Base-by-base conservation (phyloP, 2,888 invertebrate genomes). In the Catocala nupta region DNA sequence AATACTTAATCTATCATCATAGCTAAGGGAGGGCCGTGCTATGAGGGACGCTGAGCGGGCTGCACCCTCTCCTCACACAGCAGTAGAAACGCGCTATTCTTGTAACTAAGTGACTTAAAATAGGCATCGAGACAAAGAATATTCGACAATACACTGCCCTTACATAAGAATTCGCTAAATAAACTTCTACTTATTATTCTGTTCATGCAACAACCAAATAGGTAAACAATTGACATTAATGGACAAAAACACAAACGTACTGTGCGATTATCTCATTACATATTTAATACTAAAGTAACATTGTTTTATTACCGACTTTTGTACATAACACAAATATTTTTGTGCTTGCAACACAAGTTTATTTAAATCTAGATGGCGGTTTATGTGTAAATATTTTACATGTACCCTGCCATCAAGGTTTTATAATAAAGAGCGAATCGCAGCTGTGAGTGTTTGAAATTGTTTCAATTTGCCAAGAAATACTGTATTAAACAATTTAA, bases 391-490 rank as follows among this genome's bases (percentile, higher is more conserved):
- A 39, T 39, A 9, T 3, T 25, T 25, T 39, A 39, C 36, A 39
- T 9, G 6, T 39, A 36, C 1, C 36, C 1, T 39, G 36, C 36
- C 36, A 39, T 45, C 39, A 51, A n/a, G 52, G 63, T 60, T 65
- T 60, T 54, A 50, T 64, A 68, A 68, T 70, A 73, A 64, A 71
- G 49, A 59, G 50, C 48, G 44, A 65, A 68, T 54, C 58, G 43
- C 70, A 36, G 55, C 53, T 63, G 50, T 61, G 52, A 76, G 51
- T 76, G 70, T 71, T 51, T 63, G 63, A 78, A 79, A 81, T 81
- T 70, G 77, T 85, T 86, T 83, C 81, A 85, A 88, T 89, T 88
- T 85, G 87, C 88, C 83, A 87, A 86, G 85, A 86, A 84, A 79
- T 75, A 82, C 77, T 75, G 78, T 77, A 88, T 89, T 90, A 90